A percentile compares a stretch with the other conserved stretches of the same genome.
Evolutionary conservation across 2,797 vertebrate species (phyloP).

Genomic region (Holocentrus rufus): DNA sequence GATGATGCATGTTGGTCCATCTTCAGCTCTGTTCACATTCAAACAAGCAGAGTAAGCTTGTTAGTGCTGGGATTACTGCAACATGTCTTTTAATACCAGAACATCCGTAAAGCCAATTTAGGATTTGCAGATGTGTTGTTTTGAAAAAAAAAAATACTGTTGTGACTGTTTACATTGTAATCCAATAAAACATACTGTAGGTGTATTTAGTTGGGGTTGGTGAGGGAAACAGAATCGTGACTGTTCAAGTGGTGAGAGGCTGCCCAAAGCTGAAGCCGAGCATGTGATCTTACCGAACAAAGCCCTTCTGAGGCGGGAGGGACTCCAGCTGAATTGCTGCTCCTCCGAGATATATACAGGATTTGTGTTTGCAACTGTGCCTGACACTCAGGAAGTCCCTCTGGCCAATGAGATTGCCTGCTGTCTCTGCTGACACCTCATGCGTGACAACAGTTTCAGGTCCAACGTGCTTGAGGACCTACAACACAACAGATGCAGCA

Average conservation of each 20-base stretch:
- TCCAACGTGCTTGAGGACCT: slow-evolving; percentile 83
- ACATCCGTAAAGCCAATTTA: too few relatives aligned
- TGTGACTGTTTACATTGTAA: too few relatives aligned
- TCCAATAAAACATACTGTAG: too few relatives aligned
- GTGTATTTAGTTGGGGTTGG: too few relatives aligned
- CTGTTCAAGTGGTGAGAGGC: too few relatives aligned
- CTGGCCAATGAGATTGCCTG: slow-evolving; percentile 83
- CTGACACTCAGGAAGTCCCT: slow-evolving; percentile 86
- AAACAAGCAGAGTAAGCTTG: background rate
- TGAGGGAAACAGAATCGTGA: too few relatives aligned
- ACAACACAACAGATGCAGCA: background rate
- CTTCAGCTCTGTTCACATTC: slow-evolving; percentile 79
- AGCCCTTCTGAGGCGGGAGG: slow-evolving; percentile 79
- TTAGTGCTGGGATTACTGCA: background rate
- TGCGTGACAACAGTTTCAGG: slow-evolving; percentile 82
- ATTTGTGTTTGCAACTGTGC: slow-evolving; percentile 75
- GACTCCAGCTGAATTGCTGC: slow-evolving; percentile 75
- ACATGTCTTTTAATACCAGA: too few relatives aligned
- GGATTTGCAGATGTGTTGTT: too few relatives aligned
- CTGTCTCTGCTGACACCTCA: slow-evolving; percentile 79
- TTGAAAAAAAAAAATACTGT: too few relatives aligned
- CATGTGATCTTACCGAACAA: slow-evolving; percentile 78
- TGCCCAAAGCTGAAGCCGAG: background rate
- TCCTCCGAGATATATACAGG: slow-evolving; percentile 81
- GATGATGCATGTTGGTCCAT: slow-evolving; percentile 84